Conservation (phyloP, 2,888 invertebrate genomes). For the Merodon equestris region DNA sequence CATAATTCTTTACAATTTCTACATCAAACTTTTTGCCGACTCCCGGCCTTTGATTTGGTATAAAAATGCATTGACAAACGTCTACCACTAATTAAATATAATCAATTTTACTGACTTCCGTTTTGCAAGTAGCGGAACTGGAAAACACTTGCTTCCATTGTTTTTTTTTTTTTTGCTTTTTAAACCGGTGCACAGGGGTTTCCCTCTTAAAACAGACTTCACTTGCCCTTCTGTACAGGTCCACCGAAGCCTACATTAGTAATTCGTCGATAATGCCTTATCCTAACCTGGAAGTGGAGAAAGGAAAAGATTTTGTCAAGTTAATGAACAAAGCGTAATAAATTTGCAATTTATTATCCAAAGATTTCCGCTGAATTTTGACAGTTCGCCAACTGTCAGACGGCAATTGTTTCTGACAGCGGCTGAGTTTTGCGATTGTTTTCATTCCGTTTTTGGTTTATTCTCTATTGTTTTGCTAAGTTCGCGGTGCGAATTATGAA, state of each 20-base stretch:
- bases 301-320: background rate
- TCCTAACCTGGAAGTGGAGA: too few species aligned
- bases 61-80: conserved; percentile 1
- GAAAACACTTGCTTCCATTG: conserved; percentile 70
- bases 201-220: conserved; percentile 10
- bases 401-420: conserved; percentile 38
- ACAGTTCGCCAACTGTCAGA: conserved; percentile 51
- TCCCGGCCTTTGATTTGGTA: conserved; percentile 12
- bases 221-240: too few species aligned
- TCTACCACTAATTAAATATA: conserved; percentile 66
- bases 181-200: conserved; percentile 41
- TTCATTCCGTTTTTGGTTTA: conserved; percentile 57
- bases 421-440: conserved; percentile 44
- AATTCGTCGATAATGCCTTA: too few species aligned
- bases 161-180: conserved; percentile 15
- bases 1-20: conserved; percentile 1
- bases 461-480: conserved; percentile 59
- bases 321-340: background rate
- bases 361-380: conserved; percentile 60
- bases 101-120: conserved; percentile 72
- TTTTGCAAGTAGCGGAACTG: conserved; percentile 70
- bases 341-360: conserved; percentile 23
- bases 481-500: conserved; percentile 43
- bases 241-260: too few species aligned
- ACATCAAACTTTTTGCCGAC: conserved; percentile 19